Evolutionary conservation across 2,797 vertebrate genomes (phyloP), one percentile per base, ranked within the genome.

Genomic region (Columba guinea): DNA sequence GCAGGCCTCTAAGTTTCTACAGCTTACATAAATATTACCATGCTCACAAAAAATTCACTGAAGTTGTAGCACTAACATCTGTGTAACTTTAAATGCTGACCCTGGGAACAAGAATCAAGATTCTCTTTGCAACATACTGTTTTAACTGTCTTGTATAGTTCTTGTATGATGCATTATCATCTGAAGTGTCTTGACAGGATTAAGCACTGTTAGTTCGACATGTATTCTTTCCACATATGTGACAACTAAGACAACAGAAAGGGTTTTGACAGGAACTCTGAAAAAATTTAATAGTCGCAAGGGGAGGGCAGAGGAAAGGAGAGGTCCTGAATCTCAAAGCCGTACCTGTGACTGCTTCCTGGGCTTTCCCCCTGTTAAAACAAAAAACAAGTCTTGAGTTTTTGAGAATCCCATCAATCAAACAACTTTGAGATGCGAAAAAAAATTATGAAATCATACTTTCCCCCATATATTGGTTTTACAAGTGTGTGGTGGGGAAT

Each of bases 321-420:
- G 27, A 80, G 53, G 19, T 84, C 64, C 88, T 79, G 32, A 67
- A 71, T 46, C 41, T 90, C 28, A 5, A 22, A 30, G 44, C 51
- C 97, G 97, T 98, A 99, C 99, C 99, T 99, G 55, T 97, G 98
- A 93, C 96, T 99, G 93, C 98, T 98, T 96, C 98, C 98, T 67
- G 99, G 99, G 93, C 98, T 99, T 96, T 99, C 99, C 22, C 98
- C 99, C 99, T 99, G 97, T 82, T 98, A 68, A 30, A 44, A 28
- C 51, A 48, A 48, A 12, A 27, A 39, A 78, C 44, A 78, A 56
- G 32, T 60, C 28, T 76, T 76, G 51, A 63, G 37, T 51, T 51
- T 68, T 55, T 74, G 34, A 73, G 24, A 73, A 86, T 51, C 87
- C 39, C 32, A 94, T 46, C 60, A 73, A 34, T 28, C 75, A 60